Conservation (phyloP, 2,113 vertebrate species). For the Melierax canorus region DNA sequence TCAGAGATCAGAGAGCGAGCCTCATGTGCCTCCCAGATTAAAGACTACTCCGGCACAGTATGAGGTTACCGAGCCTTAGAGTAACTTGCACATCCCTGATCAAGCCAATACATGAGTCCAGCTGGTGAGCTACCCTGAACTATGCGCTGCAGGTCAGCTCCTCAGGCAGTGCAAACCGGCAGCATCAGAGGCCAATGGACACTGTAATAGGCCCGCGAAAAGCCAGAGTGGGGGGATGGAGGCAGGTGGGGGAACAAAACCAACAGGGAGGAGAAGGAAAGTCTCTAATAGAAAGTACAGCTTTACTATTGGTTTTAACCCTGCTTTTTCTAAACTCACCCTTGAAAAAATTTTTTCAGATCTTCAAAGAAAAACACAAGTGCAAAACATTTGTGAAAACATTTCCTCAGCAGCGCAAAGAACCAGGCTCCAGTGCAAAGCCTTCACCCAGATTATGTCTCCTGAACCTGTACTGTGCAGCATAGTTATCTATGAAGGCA, state of each 20-base stretch:
- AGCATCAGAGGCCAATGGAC: not conserved
- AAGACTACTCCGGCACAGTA: not conserved
- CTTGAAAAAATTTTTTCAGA: not conserved
- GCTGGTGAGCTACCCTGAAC: not conserved
- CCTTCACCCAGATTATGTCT: not conserved
- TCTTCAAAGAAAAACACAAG: not conserved
- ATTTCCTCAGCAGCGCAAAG: not conserved
- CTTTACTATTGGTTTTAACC: not conserved
- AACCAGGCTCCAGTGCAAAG: not conserved
- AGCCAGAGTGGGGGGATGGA: not conserved
- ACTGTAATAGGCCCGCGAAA: not conserved
- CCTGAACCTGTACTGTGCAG: not conserved
- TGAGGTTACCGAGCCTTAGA: not conserved
- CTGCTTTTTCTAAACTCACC: not conserved
- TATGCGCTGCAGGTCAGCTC: not conserved
- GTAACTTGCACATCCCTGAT: fast-evolving
- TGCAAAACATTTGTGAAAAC: not conserved
- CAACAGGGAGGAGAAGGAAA: not conserved
- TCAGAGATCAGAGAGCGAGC: fast-evolving
- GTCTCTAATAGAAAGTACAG: not conserved
- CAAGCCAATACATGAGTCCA: not conserved
- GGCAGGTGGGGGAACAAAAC: not conserved
- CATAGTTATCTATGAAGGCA: not conserved
- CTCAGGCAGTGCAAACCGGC: not conserved
- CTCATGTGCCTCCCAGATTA: not conserved